Evolutionary conservation across 2,888 invertebrate genomes (phyloP).

Genomic region (Acanthococcus lagerstroemiae): DNA sequence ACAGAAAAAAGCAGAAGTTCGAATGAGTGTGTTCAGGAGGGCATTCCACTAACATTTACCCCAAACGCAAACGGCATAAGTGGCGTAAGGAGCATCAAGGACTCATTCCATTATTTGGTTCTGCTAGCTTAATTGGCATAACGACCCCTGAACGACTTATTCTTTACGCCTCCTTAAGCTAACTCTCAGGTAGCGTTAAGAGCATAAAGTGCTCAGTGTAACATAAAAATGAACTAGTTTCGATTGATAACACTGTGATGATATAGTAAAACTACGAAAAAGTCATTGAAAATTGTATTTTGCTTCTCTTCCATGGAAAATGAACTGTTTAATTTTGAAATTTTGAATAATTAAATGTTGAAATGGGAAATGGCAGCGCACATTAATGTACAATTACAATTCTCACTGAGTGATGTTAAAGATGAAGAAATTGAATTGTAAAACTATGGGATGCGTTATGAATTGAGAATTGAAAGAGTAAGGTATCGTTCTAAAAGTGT

Average conservation of each 20-base stretch:
- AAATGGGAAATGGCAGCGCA: neutral
- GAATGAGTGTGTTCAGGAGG: too few species aligned
- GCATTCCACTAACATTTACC: too few species aligned
- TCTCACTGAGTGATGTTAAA: neutral
- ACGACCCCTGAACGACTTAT: neutral
- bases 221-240: too few species aligned
- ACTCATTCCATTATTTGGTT: neutral
- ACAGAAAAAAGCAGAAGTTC: too few species aligned
- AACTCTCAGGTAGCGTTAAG: too few species aligned
- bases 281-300: neutral
- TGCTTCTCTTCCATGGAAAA: neutral
- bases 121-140: neutral
- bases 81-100: too few species aligned
- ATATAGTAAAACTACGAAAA: neutral
- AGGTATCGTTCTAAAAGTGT: neutral
- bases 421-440: neutral
- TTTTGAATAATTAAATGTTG: neutral
- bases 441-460: neutral
- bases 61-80: too few species aligned
- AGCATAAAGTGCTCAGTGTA: too few species aligned
- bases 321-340: neutral
- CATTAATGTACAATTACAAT: neutral
- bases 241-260: neutral
- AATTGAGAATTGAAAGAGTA: neutral
- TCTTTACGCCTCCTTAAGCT: too few species aligned